These are phyloP conservation scores for Centropristis striata DNA, from an alignment of 2,113 vertebrate genomes.

Conservation along the genomic window DNA sequence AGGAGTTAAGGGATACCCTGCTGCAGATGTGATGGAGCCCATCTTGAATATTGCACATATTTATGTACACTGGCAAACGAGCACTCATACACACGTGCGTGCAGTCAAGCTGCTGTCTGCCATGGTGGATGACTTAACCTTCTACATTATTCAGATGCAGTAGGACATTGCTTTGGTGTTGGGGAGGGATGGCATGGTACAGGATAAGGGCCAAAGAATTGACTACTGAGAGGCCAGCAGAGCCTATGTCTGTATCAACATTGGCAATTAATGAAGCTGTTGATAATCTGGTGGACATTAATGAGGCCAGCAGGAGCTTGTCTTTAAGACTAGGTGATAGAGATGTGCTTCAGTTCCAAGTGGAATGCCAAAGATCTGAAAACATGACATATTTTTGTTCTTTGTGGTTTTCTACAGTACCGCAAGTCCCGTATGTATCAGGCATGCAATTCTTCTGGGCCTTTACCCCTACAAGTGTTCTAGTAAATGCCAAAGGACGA, in stretches of 20 bases:
- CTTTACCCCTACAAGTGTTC: no score
- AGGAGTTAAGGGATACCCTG: constrained; percentile 63
- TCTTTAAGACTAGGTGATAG: not conserved
- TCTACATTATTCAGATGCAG: constrained; percentile 54
- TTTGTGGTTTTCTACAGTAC: no score
- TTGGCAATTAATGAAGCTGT: constrained; percentile 2
- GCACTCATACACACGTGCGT: constrained; percentile 32
- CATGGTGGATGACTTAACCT: constrained; percentile 52
- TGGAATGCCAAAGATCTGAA: no score
- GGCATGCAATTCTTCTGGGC: no score
- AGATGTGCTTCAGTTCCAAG: no score
- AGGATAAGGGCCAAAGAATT: constrained; percentile 25
- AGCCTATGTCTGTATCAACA: constrained; percentile 16
- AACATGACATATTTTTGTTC: no score
- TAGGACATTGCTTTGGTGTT: constrained; percentile 58
- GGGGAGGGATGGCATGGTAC: not conserved
- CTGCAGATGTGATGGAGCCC: constrained; percentile 52
- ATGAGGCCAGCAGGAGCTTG: constrained; percentile 19
- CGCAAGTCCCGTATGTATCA: no score
- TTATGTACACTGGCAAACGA: constrained; percentile 53
- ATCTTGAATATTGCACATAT: constrained; percentile 56
- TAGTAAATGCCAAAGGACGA: no score
- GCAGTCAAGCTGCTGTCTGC: constrained; percentile 27
- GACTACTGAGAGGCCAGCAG: not conserved
- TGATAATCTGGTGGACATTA: not conserved